phyloP scores from a whole-genome alignment of 2,797 vertebrate species.

The Pteronotus mesoamericanus region DNA sequence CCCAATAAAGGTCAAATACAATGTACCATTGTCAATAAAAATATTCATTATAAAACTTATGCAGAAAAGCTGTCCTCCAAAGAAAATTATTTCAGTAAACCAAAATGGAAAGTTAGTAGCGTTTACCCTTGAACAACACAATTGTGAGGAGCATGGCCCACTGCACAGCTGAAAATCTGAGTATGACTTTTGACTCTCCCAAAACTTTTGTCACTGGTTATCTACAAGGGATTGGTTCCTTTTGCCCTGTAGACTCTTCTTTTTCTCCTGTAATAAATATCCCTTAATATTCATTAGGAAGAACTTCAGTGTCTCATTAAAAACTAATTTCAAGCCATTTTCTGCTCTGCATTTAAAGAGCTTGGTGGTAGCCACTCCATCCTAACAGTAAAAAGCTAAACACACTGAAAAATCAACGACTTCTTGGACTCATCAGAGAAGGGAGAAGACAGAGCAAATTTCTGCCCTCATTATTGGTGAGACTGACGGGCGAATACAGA shows the following conservation, averaged over 20 bases:
- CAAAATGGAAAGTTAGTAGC: not conserved
- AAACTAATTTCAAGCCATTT: not conserved
- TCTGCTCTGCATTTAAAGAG: not conserved
- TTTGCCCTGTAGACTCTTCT: not conserved
- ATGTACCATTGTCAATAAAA: not conserved
- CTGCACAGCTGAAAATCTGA: not conserved
- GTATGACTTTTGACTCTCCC: no score
- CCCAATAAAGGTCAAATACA: not conserved
- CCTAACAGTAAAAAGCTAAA: not conserved
- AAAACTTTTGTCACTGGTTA: not conserved
- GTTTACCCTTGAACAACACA: not conserved
- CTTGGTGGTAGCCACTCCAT: not conserved
- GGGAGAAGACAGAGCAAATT: not conserved
- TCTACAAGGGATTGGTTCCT: not conserved
- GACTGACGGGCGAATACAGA: not conserved
- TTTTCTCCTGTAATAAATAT: not conserved
- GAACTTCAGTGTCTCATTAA: not conserved
- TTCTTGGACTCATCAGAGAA: not conserved
- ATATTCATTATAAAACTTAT: not conserved
- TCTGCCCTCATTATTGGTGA: not conserved
- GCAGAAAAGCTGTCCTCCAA: not conserved
- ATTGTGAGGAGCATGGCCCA: no score
- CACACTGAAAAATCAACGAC: not conserved
- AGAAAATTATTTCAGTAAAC: not conserved
- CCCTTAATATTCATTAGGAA: not conserved